These are phyloP conservation scores for Notarius quadriscutis DNA, from an alignment of 2,113 vertebrate species.

Conservation along the genomic window DNA sequence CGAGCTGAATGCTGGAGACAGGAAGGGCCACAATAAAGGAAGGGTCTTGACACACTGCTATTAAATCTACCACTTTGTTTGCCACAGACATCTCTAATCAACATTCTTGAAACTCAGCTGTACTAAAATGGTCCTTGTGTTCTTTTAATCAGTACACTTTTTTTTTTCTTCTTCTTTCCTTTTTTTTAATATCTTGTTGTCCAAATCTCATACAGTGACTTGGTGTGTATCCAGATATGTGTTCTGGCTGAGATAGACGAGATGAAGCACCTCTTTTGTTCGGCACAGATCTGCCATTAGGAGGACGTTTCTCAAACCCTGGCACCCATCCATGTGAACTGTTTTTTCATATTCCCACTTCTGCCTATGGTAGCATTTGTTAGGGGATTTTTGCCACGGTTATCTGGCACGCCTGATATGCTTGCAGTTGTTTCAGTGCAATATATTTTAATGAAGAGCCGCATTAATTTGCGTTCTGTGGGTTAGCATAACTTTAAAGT, in stretches of 20 bases:
- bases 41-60: background rate
- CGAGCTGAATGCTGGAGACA: background rate
- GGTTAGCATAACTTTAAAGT: too few relatives aligned
- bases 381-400: background rate
- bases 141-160: background rate
- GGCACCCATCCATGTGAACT: slow-evolving; percentile 25
- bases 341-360: slow-evolving; percentile 16
- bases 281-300: slow-evolving; percentile 38
- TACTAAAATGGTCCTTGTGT: background rate
- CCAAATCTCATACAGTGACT: slow-evolving; percentile 1
- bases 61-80: background rate
- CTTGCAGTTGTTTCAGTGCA: background rate
- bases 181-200: background rate
- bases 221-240: slow-evolving; percentile 33
- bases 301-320: slow-evolving; percentile 14
- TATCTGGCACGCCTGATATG: background rate
- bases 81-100: background rate
- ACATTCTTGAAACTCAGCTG: background rate
- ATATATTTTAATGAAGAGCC: background rate
- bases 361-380: background rate
- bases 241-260: slow-evolving; percentile 38
- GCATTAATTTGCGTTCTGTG: too few relatives aligned
- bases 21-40: background rate
- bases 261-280: slow-evolving; percentile 32
- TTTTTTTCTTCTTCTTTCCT: too few relatives aligned